These are phyloP conservation scores for Caenorhabditis drosophilae DNA, from an alignment of 2,888 invertebrate species.

Conservation along the genomic window DNA sequence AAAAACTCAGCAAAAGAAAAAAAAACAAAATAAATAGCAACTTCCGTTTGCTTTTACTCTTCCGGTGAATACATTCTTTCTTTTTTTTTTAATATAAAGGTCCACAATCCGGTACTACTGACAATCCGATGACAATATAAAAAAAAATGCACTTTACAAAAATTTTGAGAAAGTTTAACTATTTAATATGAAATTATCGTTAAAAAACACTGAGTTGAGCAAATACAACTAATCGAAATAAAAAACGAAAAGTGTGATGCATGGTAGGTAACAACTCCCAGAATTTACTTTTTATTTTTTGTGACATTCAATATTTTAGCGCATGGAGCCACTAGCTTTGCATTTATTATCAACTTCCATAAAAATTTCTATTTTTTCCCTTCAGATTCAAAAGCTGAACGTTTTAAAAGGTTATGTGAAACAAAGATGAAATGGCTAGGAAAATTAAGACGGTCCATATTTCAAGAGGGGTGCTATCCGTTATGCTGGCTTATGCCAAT, in stretches of 20 bases:
- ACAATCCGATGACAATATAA: too few species aligned
- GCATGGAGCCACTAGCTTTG: constrained; percentile 23
- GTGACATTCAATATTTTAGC: constrained; percentile 31
- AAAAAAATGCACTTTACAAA: too few species aligned
- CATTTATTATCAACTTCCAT: constrained; percentile 26
- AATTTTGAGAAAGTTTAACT: background rate
- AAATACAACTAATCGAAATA: too few species aligned
- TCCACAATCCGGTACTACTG: too few species aligned
- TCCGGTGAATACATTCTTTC: too few species aligned
- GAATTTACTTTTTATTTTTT: constrained; percentile 1
- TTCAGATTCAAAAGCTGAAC: too few species aligned
- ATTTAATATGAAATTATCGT: background rate
- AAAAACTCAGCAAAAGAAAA: too few species aligned
- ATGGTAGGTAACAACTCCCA: background rate
- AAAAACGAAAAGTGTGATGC: constrained; percentile 5
- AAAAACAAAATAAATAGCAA: too few species aligned
- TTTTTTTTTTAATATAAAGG: too few species aligned
- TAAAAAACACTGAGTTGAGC: too few species aligned
- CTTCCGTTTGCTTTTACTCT: too few species aligned
- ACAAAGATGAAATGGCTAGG: constrained; percentile 11
- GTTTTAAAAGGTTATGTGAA: background rate
- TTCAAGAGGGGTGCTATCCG: constrained; percentile 22
- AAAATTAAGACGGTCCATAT: constrained; percentile 15
- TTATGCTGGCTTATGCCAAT: constrained; percentile 14
- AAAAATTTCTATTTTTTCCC: background rate